These are phyloP conservation scores for Drosophila multiciliata DNA, from an alignment of 2,888 invertebrate genomes.

Conservation along the genomic window DNA sequence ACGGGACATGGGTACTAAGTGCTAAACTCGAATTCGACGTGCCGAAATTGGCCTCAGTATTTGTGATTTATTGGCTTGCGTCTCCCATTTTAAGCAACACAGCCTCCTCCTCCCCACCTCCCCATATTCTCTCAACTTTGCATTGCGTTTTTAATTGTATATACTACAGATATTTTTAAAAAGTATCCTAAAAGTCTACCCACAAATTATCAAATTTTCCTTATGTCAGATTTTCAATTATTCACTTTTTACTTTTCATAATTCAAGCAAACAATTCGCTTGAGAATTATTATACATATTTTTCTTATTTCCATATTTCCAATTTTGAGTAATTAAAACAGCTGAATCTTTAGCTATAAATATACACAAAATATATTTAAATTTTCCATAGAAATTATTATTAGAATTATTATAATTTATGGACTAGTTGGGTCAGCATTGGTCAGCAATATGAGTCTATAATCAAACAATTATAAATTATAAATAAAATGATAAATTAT, in stretches of 20 bases:
- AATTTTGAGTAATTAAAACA: slow-evolving; percentile 46
- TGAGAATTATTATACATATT: slow-evolving; percentile 14
- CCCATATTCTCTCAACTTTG: no score
- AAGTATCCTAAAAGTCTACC: background rate
- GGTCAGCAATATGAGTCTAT: background rate
- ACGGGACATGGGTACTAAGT: slow-evolving; percentile 74
- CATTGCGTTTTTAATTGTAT: slow-evolving; percentile 4
- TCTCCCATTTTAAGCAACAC: slow-evolving; percentile 1
- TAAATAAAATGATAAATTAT: background rate
- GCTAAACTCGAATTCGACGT: slow-evolving; percentile 36
- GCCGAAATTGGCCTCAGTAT: slow-evolving; percentile 40
- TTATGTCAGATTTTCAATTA: background rate
- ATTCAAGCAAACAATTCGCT: background rate
- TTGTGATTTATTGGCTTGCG: slow-evolving; percentile 61
- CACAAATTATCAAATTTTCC: background rate
- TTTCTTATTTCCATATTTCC: background rate
- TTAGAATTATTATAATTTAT: background rate
- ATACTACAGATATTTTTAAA: background rate
- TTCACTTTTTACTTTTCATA: background rate
- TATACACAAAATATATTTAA: background rate
- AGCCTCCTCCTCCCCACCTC: background rate
- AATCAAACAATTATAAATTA: background rate
- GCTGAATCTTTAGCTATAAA: slow-evolving; percentile 25
- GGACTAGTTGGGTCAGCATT: background rate
- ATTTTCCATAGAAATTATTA: background rate